These are phyloP conservation scores for Nomada goodeniana DNA, from an alignment of 2,888 invertebrate species.

Conservation along the genomic window DNA sequence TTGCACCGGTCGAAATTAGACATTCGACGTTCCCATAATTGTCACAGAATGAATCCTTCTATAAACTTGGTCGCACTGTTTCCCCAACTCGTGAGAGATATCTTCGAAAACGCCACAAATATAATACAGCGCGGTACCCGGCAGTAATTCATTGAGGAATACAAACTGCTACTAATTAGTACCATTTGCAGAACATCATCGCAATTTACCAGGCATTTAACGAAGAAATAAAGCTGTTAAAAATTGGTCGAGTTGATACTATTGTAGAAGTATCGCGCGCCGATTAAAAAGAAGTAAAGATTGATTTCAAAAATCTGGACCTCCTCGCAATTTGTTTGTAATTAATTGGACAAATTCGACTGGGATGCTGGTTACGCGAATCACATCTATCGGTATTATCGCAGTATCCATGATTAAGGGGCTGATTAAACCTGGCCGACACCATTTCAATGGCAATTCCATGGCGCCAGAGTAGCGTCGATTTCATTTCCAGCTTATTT, in stretches of 20 bases:
- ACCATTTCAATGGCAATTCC: constrained; percentile 36
- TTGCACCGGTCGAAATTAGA: constrained; percentile 13
- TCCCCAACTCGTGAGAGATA: no score
- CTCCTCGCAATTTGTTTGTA: neutral
- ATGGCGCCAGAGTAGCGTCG: constrained; percentile 35
- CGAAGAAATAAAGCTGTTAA: neutral
- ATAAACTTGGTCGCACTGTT: neutral
- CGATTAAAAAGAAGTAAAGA: no score
- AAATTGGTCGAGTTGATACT: no score
- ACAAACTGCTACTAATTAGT: no score
- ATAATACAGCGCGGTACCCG: no score
- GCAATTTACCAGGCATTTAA: neutral
- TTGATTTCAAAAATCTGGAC: no score
- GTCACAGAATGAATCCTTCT: neutral
- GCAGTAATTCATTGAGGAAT: no score
- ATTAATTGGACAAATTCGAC: constrained; percentile 21
- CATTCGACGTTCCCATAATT: neutral
- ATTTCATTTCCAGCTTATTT: constrained; percentile 52
- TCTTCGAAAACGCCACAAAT: no score
- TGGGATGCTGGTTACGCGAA: constrained; percentile 14
- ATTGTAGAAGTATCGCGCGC: no score
- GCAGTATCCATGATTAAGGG: constrained; percentile 44
- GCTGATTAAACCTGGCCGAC: constrained; percentile 57
- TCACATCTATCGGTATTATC: constrained; percentile 50
- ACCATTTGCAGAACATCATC: no score